phyloP scores from a whole-genome alignment of 2,888 invertebrate genomes.

The Pinctada fucata region DNA sequence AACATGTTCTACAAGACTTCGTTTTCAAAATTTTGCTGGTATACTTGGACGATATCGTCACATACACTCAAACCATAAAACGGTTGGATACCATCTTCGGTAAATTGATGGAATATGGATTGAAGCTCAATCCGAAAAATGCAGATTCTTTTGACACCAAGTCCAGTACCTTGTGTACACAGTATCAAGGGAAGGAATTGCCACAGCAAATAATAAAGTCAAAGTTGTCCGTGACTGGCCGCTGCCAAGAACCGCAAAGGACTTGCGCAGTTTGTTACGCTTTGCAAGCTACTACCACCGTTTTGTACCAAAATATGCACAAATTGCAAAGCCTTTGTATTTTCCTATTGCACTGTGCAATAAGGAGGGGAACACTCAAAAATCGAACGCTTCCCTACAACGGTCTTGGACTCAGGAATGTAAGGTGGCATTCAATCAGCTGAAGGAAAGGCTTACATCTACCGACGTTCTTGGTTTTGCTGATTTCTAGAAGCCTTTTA shows the following conservation, averaged over 20 bases:
- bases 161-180: neutral
- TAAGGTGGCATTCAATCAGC: neutral
- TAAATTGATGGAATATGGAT: neutral
- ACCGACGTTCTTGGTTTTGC: neutral
- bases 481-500: neutral
- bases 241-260: neutral
- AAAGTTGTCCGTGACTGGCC: constrained; percentile 15
- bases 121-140: neutral
- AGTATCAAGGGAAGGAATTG: constrained; percentile 5
- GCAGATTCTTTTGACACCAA: neutral
- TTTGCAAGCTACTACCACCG: constrained; percentile 11
- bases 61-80: neutral
- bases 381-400: neutral
- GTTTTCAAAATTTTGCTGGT: constrained; percentile 11
- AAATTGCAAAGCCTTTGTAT: constrained; percentile 30
- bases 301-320: constrained; percentile 32
- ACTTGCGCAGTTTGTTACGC: neutral
- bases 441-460: neutral
- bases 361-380: neutral
- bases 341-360: neutral
- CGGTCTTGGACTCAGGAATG: neutral
- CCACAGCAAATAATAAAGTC: constrained; percentile 8
- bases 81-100: neutral
- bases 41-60: neutral
- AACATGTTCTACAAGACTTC: neutral